phyloP scores from a whole-genome alignment of 2,888 invertebrate genomes.

The Brachyopa scutellaris region DNA sequence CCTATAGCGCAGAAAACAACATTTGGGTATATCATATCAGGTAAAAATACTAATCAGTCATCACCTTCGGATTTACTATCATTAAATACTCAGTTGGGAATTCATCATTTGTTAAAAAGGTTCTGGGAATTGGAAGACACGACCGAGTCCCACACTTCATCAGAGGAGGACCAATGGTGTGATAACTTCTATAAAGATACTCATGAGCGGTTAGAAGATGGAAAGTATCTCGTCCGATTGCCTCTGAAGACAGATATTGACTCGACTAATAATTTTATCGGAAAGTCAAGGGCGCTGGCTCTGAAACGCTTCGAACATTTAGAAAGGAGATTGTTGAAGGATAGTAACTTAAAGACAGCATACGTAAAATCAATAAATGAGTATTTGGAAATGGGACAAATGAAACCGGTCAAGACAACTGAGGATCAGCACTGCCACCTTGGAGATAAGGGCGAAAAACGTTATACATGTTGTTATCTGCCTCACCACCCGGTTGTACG shows the following conservation, averaged over 20 bases:
- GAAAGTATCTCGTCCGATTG: constrained; percentile 1
- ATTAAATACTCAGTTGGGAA: not conserved
- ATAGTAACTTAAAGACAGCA: not conserved
- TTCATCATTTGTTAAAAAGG: constrained; percentile 14
- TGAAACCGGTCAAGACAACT: constrained; percentile 23
- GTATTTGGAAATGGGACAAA: constrained; percentile 37
- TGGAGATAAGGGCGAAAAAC: not conserved
- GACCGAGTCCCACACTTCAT: too few relatives aligned
- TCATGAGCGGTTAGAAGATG: not conserved
- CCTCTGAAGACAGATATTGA: constrained; percentile 20
- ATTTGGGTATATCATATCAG: constrained; percentile 5
- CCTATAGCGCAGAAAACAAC: constrained; percentile 18
- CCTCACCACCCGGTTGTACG: constrained; percentile 49
- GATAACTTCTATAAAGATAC: not conserved
- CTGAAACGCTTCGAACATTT: constrained; percentile 34
- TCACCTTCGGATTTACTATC: constrained; percentile 4
- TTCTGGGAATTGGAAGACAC: not conserved
- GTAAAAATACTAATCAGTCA: not conserved
- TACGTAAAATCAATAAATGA: constrained; percentile 34
- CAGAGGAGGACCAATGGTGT: constrained; percentile 16
- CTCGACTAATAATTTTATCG: constrained; percentile 6
- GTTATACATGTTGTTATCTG: constrained; percentile 44
- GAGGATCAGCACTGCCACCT: constrained; percentile 9
- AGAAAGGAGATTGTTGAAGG: constrained; percentile 12
- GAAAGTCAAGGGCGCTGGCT: constrained; percentile 22